Evolutionary conservation across 2,113 vertebrate species (phyloP).

Genomic region (Alligator mississippiensis): DNA sequence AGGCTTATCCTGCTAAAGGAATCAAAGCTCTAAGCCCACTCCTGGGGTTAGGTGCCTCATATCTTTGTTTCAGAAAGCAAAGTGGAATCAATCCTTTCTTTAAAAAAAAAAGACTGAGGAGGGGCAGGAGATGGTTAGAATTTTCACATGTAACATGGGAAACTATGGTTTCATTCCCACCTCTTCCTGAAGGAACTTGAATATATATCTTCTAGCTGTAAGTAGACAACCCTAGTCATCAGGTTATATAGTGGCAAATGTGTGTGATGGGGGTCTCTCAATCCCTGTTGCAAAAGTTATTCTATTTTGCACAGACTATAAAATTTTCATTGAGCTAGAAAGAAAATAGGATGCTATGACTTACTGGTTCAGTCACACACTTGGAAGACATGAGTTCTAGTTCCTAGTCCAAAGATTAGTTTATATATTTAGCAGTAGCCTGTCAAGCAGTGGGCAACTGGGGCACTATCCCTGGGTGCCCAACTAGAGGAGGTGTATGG

Average conservation of each 20-base stretch:
- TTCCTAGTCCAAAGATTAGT: too few species aligned
- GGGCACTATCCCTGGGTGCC: too few species aligned
- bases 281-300: neutral
- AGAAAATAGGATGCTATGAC: too few species aligned
- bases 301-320: neutral
- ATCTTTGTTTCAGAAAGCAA: neutral
- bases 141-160: rapidly evolving
- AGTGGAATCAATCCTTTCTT: neutral
- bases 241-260: neutral
- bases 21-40: neutral
- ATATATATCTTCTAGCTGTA: neutral
- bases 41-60: neutral
- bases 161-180: neutral
- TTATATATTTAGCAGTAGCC: too few species aligned
- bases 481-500: too few species aligned
- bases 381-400: too few species aligned
- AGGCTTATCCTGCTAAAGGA: neutral
- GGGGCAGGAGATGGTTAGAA: too few species aligned
- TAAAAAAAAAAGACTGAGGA: neutral
- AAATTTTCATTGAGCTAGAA: neutral
- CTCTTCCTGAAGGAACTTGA: neutral
- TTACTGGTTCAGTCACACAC: too few species aligned
- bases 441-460: too few species aligned
- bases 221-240: neutral
- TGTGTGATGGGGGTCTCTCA: rapidly evolving